Base-by-base conservation (phyloP, 2,888 invertebrate species). In the Pyrochroa serraticornis region DNA sequence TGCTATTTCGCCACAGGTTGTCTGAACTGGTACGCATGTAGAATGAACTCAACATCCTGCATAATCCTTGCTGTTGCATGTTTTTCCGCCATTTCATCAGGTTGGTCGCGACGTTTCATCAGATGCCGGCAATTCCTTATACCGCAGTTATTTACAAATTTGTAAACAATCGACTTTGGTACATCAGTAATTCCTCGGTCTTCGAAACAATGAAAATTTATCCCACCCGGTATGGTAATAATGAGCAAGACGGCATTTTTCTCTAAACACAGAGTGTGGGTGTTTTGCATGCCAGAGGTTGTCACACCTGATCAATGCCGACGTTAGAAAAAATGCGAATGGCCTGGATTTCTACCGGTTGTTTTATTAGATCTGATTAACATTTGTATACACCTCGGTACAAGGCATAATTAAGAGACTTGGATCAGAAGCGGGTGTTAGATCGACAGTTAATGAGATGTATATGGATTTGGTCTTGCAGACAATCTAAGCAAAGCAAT, bases 251-350 rank as follows among this genome's bases (percentile, higher is more conserved):
- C 47, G 12, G 54, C 10, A 42, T 54, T 54, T 54, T 47, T 46
- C 22, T 22, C 22, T 22, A 22, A 22, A 22, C 22, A 22, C 5
- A 5, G 22, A 22, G 22, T 48, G 58, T 58, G 33, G 58, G 58
- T 52, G 58, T 58, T 58, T 51, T 52, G 51, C 58, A 46, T 52
- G 52, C 52, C 52, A 45, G 32, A 33, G 41, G 42, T 37, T 51
- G 22, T 52, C 58, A 58, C 58, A 58, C 58, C 58, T 58, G 52
- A 43, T 30, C 47, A 42, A 22, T 22, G 22, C 3, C 22, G 22
- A 22, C 22, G 22, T 22, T 22, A 22, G 22, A 22, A 22, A 22
- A 22, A 22, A 22, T 22, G 22, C 22, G 22, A 22, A 22, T 22
- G 22, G 22, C 22, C 22, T 22, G 22, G 22, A 22, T 22, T 22